Percentiles rank a stretch among this genome's conserved stretches.
phyloP scores from a whole-genome alignment of 2,888 invertebrate species.

The Patella pellucida region DNA sequence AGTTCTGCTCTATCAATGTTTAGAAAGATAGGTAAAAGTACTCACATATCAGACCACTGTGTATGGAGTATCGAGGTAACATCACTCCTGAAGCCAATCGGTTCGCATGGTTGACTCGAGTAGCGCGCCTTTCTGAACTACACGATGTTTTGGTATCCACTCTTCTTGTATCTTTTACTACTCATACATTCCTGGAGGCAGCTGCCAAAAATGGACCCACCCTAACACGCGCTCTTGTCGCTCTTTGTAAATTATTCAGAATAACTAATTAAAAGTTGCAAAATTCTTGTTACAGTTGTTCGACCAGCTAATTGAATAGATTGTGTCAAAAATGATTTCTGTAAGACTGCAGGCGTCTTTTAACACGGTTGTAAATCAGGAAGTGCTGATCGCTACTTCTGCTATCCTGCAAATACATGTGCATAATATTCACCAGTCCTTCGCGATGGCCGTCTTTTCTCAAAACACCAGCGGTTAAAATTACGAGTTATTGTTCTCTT shows the following conservation, averaged over 20 bases:
- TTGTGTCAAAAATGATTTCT: constrained; percentile 5
- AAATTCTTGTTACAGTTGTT: constrained; percentile 11
- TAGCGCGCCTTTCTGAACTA: too few species aligned
- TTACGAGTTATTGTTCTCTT: neutral
- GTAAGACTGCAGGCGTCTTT: constrained; percentile 1
- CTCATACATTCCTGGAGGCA: constrained; percentile 4
- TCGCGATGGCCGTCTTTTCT: too few species aligned
- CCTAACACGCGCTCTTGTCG: constrained; percentile 6
- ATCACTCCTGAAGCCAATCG: neutral
- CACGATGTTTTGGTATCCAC: too few species aligned
- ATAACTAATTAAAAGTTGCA: constrained; percentile 5
- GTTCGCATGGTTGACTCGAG: too few species aligned
- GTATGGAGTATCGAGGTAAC: neutral
- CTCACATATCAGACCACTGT: neutral
- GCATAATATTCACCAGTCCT: too few species aligned
- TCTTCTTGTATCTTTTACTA: neutral
- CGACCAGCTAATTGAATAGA: neutral
- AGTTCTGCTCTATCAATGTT: neutral
- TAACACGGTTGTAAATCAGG: constrained; percentile 3
- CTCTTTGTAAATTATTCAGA: constrained; percentile 5
- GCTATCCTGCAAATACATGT: too few species aligned
- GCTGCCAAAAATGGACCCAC: constrained; percentile 7
- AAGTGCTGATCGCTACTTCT: too few species aligned
- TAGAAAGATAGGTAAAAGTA: neutral
- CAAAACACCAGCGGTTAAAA: too few species aligned